Conservation (phyloP, 2,888 invertebrate genomes). For the Cetonia aurata region DNA sequence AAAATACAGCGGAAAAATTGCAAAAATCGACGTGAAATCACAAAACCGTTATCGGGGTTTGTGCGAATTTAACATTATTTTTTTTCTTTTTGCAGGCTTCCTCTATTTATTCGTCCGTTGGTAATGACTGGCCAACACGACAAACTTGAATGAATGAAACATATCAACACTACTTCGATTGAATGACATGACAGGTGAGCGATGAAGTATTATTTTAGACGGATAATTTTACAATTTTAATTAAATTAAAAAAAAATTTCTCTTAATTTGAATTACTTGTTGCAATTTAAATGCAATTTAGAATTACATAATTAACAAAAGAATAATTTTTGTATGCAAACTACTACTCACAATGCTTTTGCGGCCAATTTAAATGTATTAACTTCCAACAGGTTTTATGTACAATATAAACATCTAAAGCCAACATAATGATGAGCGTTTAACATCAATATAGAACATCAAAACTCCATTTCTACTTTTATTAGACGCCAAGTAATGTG, state of each 20-base stretch:
- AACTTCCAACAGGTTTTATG: background rate
- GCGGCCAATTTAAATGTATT: background rate
- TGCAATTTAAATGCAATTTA: too few relatives aligned
- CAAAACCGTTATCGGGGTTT: background rate
- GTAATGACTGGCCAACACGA: background rate
- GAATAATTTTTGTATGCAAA: too few relatives aligned
- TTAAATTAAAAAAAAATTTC: too few relatives aligned
- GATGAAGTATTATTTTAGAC: background rate
- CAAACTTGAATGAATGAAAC: conserved; percentile 28
- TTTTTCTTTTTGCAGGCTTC: conserved; percentile 15
- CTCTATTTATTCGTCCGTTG: conserved; percentile 2
- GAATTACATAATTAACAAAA: too few relatives aligned
- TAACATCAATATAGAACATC: background rate
- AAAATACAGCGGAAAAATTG: too few relatives aligned
- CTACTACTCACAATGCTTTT: background rate
- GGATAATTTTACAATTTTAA: background rate
- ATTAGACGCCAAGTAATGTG: too few relatives aligned
- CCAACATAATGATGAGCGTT: background rate
- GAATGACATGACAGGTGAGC: conserved; percentile 11
- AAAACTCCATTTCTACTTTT: too few relatives aligned
- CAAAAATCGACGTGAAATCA: too few relatives aligned
- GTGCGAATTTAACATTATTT: background rate
- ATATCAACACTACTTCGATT: background rate
- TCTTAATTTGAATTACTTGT: background rate
- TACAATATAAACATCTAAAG: background rate